Evolutionary conservation across 2,888 invertebrate genomes (phyloP).

Genomic region (Oasisia sp.): DNA sequence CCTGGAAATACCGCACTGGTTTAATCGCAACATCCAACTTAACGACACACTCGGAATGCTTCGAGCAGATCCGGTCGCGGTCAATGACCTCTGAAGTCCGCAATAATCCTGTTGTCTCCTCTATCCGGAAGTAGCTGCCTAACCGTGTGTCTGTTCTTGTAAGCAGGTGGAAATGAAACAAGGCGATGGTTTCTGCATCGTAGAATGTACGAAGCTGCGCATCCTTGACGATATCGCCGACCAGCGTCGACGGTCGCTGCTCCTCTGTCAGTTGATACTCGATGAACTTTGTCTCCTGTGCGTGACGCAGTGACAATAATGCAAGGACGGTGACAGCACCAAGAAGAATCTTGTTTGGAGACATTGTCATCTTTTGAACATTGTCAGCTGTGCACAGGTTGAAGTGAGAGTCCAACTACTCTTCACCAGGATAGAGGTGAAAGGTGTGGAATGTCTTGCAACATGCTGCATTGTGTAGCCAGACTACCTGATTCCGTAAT

Average conservation of each 20-base stretch:
- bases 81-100: slow-evolving; percentile 34
- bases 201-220: slow-evolving; percentile 35
- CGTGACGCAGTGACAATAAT: neutral
- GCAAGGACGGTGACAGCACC: neutral
- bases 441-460: neutral
- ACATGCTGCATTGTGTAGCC: neutral
- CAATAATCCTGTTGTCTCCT: slow-evolving; percentile 36
- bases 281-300: neutral
- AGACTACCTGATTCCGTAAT: neutral
- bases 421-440: neutral
- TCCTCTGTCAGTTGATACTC: slow-evolving; percentile 36
- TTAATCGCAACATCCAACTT: slow-evolving; percentile 35
- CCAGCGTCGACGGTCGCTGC: slow-evolving; percentile 32
- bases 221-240: slow-evolving; percentile 40
- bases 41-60: slow-evolving; percentile 30
- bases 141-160: neutral
- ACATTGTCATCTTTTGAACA: neutral
- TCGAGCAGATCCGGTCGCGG: slow-evolving; percentile 44
- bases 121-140: slow-evolving; percentile 28
- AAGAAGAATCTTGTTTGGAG: neutral
- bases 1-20: slow-evolving; percentile 41
- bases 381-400: neutral
- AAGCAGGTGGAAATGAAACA: neutral
- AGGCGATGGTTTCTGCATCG: slow-evolving; percentile 24
- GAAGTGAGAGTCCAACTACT: neutral